Conservation (phyloP, 2,888 invertebrate genomes). For the Ormyrus pomaceus region DNA sequence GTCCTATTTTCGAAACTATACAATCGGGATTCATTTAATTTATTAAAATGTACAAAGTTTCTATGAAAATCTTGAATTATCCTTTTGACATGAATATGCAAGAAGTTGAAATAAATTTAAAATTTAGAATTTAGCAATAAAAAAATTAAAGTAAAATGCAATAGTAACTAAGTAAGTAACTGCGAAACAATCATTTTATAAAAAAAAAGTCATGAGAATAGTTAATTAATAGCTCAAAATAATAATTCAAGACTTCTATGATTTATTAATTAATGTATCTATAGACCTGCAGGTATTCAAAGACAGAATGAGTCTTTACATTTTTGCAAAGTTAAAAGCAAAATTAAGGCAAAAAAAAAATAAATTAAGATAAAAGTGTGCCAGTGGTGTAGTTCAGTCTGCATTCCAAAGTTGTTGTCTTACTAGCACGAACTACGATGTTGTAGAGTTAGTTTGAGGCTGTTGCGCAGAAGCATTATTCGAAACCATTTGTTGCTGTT, state of each 20-base stretch:
- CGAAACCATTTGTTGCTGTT: constrained; percentile 53
- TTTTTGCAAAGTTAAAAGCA: constrained; percentile 14
- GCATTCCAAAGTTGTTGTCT: constrained; percentile 52
- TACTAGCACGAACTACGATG: constrained; percentile 53
- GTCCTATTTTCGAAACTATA: constrained; percentile 14
- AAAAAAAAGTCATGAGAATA: not conserved
- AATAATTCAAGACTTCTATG: constrained; percentile 38
- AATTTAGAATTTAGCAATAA: not conserved
- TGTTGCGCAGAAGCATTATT: constrained; percentile 53
- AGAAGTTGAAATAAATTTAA: not conserved
- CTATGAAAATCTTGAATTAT: constrained; percentile 28
- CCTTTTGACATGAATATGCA: not conserved
- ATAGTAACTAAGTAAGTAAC: not conserved
- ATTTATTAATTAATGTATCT: constrained; percentile 18
- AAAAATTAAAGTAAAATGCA: constrained; percentile 1
- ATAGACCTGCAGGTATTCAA: constrained; percentile 38
- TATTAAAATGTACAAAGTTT: constrained; percentile 19
- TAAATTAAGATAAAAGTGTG: constrained; percentile 31
- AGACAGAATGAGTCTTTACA: constrained; percentile 29
- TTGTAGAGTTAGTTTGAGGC: constrained; percentile 57
- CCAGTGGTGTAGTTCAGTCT: constrained; percentile 39
- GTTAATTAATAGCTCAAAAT: not conserved
- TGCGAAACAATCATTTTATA: too few relatives aligned
- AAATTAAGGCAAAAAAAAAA: constrained; percentile 22
- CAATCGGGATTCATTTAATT: constrained; percentile 27